Evolutionary conservation across 2,888 invertebrate species (phyloP), one percentile per base, ranked within the genome.

Genomic region (Tillus elongatus): DNA sequence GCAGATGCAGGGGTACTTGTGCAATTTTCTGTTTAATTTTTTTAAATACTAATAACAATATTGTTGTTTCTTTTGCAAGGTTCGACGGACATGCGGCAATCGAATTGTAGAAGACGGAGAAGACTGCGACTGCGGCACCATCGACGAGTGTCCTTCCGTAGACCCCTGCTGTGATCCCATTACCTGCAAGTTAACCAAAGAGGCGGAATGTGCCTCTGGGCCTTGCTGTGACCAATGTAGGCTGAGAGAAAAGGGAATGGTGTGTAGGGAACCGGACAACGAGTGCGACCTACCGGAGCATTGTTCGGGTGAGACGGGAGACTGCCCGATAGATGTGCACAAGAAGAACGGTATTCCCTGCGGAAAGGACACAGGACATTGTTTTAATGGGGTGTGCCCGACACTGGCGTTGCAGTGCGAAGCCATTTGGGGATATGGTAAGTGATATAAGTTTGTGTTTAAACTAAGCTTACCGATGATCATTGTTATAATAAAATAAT

Each of bases 151-250:
- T 68, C 77, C 80, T 45, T 73, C 77, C 53, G 68, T 74, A 46
- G 96, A 97, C 69, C 90, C 91, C 0, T 98, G 97, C 70, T 97
- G 97, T 68, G 96, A 97, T 67, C 91, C 95, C 33, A 84, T 90
- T 64, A 96, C 96, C 34, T 98, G 97, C 69, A 86, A 92, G 46
- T 79, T 97, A 50, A 87, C 82, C 48, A 82, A 86, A 53, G 95
- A 93, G 65, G 86, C 97, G 1, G 84, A 95, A 66, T 98, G 97
- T 64, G 91, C 93, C 34, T 74, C 79, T 16, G 93, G 93, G 4
- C 83, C 86, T 41, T 96, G 96, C 69, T 96, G 96, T 64, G 80
- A 84, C 46, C 77, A 81, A 56, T 96, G 95, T 66, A 83, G 82
- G 70, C 89, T 95, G 44, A 60, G 54, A 43, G 56, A 57, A 33